phyloP scores from a whole-genome alignment of 2,888 invertebrate genomes.

The Callyntrura sp. region DNA sequence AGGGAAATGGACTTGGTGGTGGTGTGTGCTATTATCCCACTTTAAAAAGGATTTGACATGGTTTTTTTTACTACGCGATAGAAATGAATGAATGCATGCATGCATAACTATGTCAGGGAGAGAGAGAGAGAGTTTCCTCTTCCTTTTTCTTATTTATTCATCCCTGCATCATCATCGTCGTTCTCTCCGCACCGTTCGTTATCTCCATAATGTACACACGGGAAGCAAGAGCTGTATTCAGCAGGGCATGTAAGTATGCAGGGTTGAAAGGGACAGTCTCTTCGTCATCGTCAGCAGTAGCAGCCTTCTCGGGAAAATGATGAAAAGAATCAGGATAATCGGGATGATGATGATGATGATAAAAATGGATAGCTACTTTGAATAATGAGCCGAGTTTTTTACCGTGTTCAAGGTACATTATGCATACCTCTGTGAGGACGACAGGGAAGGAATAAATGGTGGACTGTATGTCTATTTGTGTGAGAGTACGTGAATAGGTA shows the following conservation, averaged over 20 bases:
- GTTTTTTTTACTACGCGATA: background rate
- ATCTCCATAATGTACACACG: too few species aligned
- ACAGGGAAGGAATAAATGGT: background rate
- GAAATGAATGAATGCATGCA: conserved; percentile 10
- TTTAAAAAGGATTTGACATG: conserved; percentile 44
- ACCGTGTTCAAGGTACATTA: background rate
- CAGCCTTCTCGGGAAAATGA: background rate
- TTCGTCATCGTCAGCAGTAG: conserved; percentile 18
- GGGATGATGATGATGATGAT: conserved; percentile 8
- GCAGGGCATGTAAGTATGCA: background rate
- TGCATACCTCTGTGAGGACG: too few species aligned
- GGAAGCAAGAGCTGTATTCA: too few species aligned
- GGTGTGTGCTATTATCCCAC: too few species aligned
- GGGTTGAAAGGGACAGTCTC: conserved; percentile 30
- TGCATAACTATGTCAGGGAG: conserved; percentile 39
- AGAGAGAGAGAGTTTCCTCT: conserved; percentile 21
- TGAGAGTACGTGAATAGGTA: background rate
- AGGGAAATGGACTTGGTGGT: background rate
- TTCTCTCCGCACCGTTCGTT: background rate
- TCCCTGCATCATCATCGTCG: background rate
- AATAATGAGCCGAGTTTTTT: conserved; percentile 41
- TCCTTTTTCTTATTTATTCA: conserved; percentile 57
- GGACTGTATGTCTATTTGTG: background rate
- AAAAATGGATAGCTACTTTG: conserved; percentile 49
- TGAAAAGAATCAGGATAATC: conserved; percentile 5